These are phyloP conservation scores for Mormyrus lacerda DNA, from an alignment of 2,113 vertebrate species.

Conservation along the genomic window DNA sequence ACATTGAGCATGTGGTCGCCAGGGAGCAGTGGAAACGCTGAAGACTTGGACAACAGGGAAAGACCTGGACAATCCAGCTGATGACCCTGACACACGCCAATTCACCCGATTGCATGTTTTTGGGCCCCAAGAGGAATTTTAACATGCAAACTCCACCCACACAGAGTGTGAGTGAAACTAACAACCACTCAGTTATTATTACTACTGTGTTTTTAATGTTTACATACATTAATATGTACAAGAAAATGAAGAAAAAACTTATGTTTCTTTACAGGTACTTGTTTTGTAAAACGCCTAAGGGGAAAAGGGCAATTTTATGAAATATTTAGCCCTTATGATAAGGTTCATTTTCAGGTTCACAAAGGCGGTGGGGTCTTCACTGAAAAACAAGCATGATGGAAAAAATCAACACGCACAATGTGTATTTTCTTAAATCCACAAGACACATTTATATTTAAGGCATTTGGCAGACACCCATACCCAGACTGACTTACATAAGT, in stretches of 20 bases:
- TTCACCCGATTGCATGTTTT: not conserved
- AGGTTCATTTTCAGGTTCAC: not conserved
- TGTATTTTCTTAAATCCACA: not conserved
- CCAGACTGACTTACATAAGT: no score
- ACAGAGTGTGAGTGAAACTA: not conserved
- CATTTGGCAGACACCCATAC: no score
- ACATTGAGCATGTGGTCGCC: no score
- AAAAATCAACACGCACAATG: not conserved
- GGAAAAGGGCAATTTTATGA: not conserved
- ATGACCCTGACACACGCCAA: not conserved
- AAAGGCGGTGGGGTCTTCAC: not conserved
- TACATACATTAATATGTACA: not conserved
- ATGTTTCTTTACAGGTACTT: not conserved
- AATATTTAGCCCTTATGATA: not conserved
- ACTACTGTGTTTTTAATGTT: not conserved
- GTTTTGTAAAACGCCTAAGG: not conserved
- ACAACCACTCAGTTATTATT: not conserved
- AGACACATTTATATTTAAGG: not conserved
- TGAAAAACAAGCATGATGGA: not conserved
- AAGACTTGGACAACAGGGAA: no score
- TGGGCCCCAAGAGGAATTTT: not conserved
- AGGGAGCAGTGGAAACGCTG: no score
- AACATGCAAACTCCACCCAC: not conserved
- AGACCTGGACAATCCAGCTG: no score
- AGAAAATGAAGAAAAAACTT: not conserved